phyloP scores from a whole-genome alignment of 1,140 invertebrate species.

The Scaptomyza graminum region DNA sequence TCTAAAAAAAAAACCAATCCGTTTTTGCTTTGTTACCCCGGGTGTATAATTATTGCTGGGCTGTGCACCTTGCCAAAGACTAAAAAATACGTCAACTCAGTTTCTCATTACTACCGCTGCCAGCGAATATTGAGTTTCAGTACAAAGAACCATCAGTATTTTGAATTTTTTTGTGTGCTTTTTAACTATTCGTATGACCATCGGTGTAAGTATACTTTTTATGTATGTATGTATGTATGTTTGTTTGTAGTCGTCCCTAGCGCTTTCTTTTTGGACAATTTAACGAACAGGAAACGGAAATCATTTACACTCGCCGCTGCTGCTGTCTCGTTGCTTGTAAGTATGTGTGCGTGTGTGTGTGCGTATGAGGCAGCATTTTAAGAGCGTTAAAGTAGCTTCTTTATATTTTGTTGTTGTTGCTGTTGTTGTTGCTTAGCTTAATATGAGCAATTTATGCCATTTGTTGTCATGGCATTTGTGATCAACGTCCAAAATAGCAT shows the following conservation, averaged over 20 bases:
- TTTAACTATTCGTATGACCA: background rate
- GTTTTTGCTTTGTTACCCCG: too few species aligned
- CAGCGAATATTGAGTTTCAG: background rate
- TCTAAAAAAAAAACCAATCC: too few species aligned
- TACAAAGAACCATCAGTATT: background rate
- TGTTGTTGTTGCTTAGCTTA: slow-evolving; percentile 7
- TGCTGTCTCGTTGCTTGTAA: slow-evolving; percentile 1
- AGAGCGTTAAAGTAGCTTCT: slow-evolving; percentile 1
- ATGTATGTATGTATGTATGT: slow-evolving; percentile 5
- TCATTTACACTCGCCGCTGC: slow-evolving; percentile 52
- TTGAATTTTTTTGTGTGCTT: background rate
- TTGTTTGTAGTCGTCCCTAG: slow-evolving; percentile 29
- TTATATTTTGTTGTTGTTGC: slow-evolving; percentile 3
- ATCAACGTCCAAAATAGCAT: slow-evolving; percentile 11
- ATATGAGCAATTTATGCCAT: slow-evolving; percentile 8
- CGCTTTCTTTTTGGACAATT: slow-evolving; percentile 72
- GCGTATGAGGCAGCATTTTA: background rate
- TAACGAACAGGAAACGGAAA: slow-evolving; percentile 78
- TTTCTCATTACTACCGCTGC: background rate
- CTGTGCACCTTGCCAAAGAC: too few species aligned
- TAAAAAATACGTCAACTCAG: too few species aligned
- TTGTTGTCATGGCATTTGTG: slow-evolving; percentile 19
- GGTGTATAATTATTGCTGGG: too few species aligned
- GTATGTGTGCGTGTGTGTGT: slow-evolving; percentile 19
- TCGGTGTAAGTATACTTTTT: too few species aligned